These are phyloP conservation scores for Nymphicus hollandicus DNA, from an alignment of 2,113 vertebrate species.

Conservation along the genomic window DNA sequence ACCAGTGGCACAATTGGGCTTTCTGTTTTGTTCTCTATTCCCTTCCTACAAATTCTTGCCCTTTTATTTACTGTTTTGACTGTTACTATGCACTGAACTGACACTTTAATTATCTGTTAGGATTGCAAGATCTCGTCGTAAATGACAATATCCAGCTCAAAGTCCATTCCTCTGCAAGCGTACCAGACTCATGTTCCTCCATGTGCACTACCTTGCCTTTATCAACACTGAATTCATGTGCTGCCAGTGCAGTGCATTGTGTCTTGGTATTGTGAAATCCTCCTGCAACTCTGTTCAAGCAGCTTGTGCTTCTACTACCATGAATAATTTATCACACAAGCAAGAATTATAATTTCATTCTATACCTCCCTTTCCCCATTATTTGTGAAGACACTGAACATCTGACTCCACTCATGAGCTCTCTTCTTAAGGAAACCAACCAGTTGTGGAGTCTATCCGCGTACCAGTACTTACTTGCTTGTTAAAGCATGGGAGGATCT, in stretches of 20 bases:
- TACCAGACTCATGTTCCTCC: background rate
- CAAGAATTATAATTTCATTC: background rate
- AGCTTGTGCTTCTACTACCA: background rate
- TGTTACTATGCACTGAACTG: conserved; percentile 24
- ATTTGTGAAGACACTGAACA: background rate
- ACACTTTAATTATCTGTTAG: background rate
- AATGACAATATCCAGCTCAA: background rate
- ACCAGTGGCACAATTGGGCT: background rate
- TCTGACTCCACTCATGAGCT: background rate
- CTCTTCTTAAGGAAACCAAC: background rate
- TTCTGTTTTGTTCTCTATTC: conserved; percentile 35
- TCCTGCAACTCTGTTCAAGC: background rate
- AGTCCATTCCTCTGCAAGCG: background rate
- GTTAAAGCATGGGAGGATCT: background rate
- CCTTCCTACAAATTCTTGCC: conserved; percentile 17
- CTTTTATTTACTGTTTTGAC: conserved; percentile 57
- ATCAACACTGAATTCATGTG: background rate
- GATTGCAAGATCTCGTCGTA: background rate
- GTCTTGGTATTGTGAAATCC: background rate
- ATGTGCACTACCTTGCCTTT: background rate
- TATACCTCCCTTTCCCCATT: background rate
- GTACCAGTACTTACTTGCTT: background rate
- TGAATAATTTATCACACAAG: background rate
- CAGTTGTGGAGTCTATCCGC: no score
- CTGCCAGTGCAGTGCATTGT: accelerated